Evolutionary conservation across 2,888 invertebrate genomes (phyloP).

Genomic region (Ashinkailepas kermadecensis): DNA sequence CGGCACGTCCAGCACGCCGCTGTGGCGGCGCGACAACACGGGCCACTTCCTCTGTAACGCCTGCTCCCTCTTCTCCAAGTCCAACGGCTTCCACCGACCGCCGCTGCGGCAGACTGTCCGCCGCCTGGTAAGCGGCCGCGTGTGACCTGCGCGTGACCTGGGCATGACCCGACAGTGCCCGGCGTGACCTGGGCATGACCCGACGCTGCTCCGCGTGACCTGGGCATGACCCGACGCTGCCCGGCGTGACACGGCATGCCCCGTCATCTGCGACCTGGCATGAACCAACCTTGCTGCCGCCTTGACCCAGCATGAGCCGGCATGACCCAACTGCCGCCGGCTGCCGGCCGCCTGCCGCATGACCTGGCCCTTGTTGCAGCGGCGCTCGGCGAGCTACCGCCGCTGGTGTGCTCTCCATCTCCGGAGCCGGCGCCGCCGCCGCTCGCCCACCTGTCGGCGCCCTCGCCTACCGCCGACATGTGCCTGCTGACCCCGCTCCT

Average conservation of each 20-base stretch:
- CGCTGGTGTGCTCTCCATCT: not conserved
- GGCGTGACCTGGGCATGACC: no score
- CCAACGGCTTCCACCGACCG: slow-evolving; percentile 34
- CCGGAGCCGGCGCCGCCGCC: not conserved
- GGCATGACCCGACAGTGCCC: no score
- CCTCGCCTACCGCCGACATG: not conserved
- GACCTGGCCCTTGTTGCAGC: not conserved
- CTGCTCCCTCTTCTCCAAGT: slow-evolving; percentile 34
- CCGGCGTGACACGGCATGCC: no score
- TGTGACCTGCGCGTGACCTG: no score
- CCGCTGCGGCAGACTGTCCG: slow-evolving; percentile 29
- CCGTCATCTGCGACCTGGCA: no score
- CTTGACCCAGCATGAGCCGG: no score
- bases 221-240: no score
- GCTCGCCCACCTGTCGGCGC: no score
- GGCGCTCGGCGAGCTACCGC: not conserved
- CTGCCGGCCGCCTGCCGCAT: no score
- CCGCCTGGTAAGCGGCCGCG: slow-evolving; percentile 31
- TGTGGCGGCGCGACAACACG: slow-evolving; percentile 33
- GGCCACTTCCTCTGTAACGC: slow-evolving; percentile 35
- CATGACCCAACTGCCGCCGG: no score
- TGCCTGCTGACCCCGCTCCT: not conserved
- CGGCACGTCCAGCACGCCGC: slow-evolving; percentile 31
- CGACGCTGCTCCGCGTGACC: no score
- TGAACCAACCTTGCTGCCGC: no score